Evolutionary conservation across 2,113 vertebrate species (phyloP), one percentile per base, ranked within the genome.

Genomic region (Hylia prasina): DNA sequence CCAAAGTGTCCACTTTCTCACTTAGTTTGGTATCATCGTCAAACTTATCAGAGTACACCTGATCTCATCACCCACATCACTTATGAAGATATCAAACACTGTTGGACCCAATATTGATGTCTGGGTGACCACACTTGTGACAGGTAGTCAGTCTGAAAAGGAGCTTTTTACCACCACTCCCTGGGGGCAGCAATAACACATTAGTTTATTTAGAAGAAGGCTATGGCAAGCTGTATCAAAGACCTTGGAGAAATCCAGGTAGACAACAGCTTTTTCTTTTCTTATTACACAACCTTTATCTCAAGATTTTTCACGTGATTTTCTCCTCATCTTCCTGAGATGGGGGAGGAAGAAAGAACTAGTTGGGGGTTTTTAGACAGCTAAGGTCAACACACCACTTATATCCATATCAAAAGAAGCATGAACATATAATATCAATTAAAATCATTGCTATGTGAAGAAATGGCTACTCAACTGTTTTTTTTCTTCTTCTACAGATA

Each of bases 1-100:
- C 21, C n/a, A 23, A 51, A 45, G 21, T 19, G 11, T 45, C 45
- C 14, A 31, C n/a, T 47, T 58, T 28, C 39, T 61, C 45, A 53
- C 7, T 57, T 24, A 31, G 7, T 50, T 50, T 44, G 42, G 35
- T 19, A 57, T 25, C 9, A 35, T 25, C 0, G 0, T n/a, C 24
- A 53, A 60, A 60, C 10, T 30, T 82, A 60, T 61, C 19, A 40
- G 30, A 68, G 20, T 47, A 69, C 15, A 68, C 9, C 31, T 61
- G 17, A 54, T 31, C n/a, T 60, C n/a, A 68, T 22, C 21, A 42
- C 8, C 16, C 22, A 69, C 22, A 48, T 56, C 17, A 31, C 13
- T 63, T 56, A 48, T 2, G 25, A 76, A 56, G 48, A 28, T 28
- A 37, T 10, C 42, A 63, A 83, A 77, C 22, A 42, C 27, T 63